phyloP scores from a whole-genome alignment of 2,888 invertebrate genomes.

The Scaptomyza flava region DNA sequence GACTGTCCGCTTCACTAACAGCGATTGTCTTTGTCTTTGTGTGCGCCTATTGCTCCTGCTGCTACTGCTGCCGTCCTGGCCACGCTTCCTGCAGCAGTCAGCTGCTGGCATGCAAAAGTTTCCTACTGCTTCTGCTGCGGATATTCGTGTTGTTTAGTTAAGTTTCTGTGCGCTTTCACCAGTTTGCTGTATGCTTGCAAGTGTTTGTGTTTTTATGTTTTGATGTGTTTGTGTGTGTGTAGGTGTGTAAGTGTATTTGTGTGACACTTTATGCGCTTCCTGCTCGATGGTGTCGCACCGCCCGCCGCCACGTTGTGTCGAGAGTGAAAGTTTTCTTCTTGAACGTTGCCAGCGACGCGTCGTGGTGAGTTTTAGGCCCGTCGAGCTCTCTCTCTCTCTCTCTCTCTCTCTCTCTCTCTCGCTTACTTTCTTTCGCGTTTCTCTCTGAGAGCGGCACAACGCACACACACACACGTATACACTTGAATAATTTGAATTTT shows the following conservation, averaged over 20 bases:
- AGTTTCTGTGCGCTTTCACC: constrained; percentile 41
- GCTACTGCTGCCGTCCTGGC: constrained; percentile 40
- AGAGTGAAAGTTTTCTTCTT: constrained; percentile 70
- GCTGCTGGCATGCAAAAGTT: constrained; percentile 67
- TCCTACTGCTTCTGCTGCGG: constrained; percentile 32
- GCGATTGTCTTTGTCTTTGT: constrained; percentile 7
- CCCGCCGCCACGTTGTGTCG: constrained; percentile 75
- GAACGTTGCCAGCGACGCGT: constrained; percentile 34
- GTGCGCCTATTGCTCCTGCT: neutral
- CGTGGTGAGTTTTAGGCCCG: constrained; percentile 56
- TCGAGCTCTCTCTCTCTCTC: constrained; percentile 26
- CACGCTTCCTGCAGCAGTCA: constrained; percentile 74
- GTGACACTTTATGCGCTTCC: constrained; percentile 76
- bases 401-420: constrained; percentile 6
- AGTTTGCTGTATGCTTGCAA: constrained; percentile 15
- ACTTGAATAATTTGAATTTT: constrained; percentile 32
- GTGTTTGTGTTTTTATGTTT: constrained; percentile 16
- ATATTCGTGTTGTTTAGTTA: constrained; percentile 54
- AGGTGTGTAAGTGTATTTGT: constrained; percentile 49
- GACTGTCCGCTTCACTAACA: constrained; percentile 51
- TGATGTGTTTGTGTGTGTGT: constrained; percentile 14
- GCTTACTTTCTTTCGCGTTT: neutral
- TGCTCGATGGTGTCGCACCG: constrained; percentile 66
- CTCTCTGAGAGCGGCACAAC: constrained; percentile 16
- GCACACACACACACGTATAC: constrained; percentile 12